Percentiles rank a stretch among this genome's conserved stretches.
phyloP scores from a whole-genome alignment of 1,140 invertebrate genomes.

The Condylostylus longicornis region DNA sequence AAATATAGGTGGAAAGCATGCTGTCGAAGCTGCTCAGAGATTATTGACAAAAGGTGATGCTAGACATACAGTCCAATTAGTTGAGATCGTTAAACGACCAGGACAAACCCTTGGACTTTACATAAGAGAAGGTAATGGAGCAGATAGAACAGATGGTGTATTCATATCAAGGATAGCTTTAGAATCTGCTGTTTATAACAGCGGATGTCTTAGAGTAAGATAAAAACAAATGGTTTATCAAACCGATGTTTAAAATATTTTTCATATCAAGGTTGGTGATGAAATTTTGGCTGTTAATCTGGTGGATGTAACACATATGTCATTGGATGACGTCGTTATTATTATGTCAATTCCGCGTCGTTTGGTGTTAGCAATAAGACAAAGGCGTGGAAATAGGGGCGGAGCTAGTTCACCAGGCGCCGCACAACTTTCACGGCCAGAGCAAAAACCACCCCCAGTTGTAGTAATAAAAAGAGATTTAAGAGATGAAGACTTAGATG shows the following conservation, averaged over 20 bases:
- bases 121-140: slow-evolving; percentile 91
- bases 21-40: slow-evolving; percentile 66
- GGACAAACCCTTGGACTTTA: slow-evolving; percentile 97
- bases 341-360: slow-evolving; percentile 97
- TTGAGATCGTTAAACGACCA: slow-evolving; percentile 97
- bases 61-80: slow-evolving; percentile 50
- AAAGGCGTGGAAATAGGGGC: slow-evolving; percentile 47
- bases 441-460: slow-evolving; percentile 79
- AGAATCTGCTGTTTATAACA: slow-evolving; percentile 91
- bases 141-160: slow-evolving; percentile 84
- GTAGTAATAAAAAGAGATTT: slow-evolving; percentile 86
- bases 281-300: slow-evolving; percentile 96
- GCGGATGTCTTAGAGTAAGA: slow-evolving; percentile 73
- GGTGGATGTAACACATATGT: slow-evolving; percentile 94
- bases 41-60: slow-evolving; percentile 46
- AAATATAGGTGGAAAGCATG: slow-evolving; percentile 61
- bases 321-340: slow-evolving; percentile 95
- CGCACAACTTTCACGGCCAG: slow-evolving; percentile 42
- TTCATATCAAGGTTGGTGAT: slow-evolving; percentile 86
- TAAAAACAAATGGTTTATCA: neutral
- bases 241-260: neutral
- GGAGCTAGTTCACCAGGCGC: slow-evolving; percentile 46
- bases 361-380: slow-evolving; percentile 80
- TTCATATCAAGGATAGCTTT: slow-evolving; percentile 97
- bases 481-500: slow-evolving; percentile 62